These are phyloP conservation scores for Trinorchestia longiramus DNA, from an alignment of 1,140 invertebrate species.

Conservation along the genomic window DNA sequence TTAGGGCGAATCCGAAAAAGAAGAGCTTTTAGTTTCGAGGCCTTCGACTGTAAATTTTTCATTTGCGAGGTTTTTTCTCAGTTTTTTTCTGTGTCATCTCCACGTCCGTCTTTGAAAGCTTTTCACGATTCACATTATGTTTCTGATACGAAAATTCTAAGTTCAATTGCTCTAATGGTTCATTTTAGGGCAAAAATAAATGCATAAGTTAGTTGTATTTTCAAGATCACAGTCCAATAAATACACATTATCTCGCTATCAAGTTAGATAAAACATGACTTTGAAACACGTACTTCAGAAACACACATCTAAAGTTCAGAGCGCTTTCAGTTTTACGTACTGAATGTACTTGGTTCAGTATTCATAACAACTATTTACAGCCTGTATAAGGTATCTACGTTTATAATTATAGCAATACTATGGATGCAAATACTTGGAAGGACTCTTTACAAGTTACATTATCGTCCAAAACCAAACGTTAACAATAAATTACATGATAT, in stretches of 20 bases:
- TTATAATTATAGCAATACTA: background rate
- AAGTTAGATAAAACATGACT: background rate
- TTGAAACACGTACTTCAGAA: background rate
- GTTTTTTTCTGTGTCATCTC: background rate
- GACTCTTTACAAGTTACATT: slow-evolving; percentile 5
- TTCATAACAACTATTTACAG: background rate
- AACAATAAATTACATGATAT: slow-evolving; percentile 47
- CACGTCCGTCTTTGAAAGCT: background rate
- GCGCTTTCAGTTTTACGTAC: background rate
- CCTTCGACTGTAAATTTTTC: background rate
- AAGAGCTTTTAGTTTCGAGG: background rate
- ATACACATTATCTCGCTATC: background rate
- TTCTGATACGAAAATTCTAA: background rate
- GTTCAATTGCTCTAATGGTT: background rate
- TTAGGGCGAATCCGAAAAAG: background rate
- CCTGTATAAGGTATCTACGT: background rate
- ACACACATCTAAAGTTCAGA: background rate
- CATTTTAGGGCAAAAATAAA: background rate
- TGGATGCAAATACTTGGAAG: slow-evolving; percentile 43
- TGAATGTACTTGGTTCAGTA: background rate
- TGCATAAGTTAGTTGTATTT: background rate
- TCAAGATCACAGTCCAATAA: background rate
- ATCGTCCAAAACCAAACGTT: background rate
- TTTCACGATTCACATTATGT: background rate
- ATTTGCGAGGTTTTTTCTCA: background rate